Conservation (phyloP, 35 echinoderm and acorn worm species). For the Heliocidaris tuberculata region DNA sequence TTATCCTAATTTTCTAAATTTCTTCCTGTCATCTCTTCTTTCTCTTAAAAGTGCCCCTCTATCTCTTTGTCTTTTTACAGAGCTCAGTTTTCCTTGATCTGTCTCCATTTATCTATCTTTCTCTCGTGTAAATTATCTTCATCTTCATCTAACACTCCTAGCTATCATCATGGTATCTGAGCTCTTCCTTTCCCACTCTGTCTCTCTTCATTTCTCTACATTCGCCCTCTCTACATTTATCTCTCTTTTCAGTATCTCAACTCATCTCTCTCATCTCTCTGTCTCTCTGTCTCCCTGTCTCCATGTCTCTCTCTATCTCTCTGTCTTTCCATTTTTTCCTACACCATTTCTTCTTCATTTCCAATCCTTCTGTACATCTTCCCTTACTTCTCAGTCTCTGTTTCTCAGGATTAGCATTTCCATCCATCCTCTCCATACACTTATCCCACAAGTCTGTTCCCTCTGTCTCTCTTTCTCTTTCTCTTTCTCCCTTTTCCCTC, state of each 20-base stretch:
- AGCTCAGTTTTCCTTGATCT: background rate
- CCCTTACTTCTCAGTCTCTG: background rate
- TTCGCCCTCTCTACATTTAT: background rate
- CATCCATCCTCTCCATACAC: background rate
- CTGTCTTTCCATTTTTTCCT: too few species aligned
- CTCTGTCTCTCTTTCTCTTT: background rate
- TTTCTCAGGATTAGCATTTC: background rate
- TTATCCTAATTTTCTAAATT: background rate
- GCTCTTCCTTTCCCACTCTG: background rate
- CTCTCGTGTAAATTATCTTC: too few species aligned
- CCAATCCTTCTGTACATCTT: background rate
- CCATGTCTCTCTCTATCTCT: background rate
- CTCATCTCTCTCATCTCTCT: background rate
- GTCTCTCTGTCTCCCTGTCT: background rate
- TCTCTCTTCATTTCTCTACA: background rate
- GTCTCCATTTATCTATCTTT: background rate
- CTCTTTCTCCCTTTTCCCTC: background rate
- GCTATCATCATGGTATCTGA: background rate
- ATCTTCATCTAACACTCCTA: background rate
- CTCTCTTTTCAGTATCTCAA: background rate
- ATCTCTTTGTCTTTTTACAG: background rate
- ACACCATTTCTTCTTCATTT: background rate
- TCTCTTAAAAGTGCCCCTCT: background rate
- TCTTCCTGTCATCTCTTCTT: background rate
- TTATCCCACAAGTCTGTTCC: background rate